Conservation (phyloP, 1,140 invertebrate genomes). For the Pseudomyrmex dendroicus region DNA sequence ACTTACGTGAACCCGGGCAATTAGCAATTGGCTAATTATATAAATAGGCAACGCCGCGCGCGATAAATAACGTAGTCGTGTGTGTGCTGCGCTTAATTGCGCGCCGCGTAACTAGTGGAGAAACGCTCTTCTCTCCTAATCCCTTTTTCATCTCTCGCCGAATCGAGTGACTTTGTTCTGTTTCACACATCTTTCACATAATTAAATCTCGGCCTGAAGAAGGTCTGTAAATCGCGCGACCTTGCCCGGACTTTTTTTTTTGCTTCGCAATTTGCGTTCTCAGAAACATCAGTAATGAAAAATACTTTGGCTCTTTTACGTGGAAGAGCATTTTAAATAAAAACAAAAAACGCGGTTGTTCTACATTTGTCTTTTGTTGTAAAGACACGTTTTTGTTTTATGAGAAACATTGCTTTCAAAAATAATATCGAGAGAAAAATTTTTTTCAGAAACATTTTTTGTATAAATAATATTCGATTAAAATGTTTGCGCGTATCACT, state of each 20-base stretch:
- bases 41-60: conserved; percentile 61
- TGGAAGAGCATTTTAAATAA: not conserved
- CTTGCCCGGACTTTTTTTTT: conserved; percentile 4
- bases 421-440: no score
- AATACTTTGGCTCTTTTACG: not conserved
- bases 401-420: not conserved
- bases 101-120: conserved; percentile 55
- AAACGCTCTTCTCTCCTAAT: conserved; percentile 57
- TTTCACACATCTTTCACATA: conserved; percentile 56
- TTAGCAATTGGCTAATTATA: conserved; percentile 75
- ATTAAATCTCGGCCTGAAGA: conserved; percentile 44
- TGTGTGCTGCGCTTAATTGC: conserved; percentile 66
- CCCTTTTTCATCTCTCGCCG: conserved; percentile 46
- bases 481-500: not conserved
- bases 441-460: no score
- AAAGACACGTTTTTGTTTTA: not conserved
- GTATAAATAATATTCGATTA: not conserved
- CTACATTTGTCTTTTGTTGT: not conserved
- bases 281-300: not conserved
- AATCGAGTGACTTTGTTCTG: conserved; percentile 2
- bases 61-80: conserved; percentile 71
- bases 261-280: not conserved
- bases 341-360: not conserved
- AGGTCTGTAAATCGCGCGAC: conserved; percentile 13
- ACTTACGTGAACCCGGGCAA: conserved; percentile 70